Evolutionary conservation across 2,113 vertebrate genomes (phyloP), one percentile per base, ranked within the genome.

Genomic region (Maccullochella peelii): DNA sequence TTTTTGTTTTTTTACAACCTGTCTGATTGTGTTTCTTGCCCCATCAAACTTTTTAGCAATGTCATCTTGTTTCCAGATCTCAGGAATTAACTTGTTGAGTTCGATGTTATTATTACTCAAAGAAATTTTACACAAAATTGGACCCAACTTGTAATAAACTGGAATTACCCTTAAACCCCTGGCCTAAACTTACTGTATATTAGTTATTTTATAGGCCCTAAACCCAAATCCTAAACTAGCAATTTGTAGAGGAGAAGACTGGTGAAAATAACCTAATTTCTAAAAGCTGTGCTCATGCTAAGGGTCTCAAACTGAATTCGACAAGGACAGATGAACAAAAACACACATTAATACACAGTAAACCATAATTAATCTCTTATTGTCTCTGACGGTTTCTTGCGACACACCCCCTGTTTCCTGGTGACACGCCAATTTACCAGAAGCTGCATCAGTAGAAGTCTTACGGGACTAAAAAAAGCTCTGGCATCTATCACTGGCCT

Each of bases 361-460:
- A 79, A 72, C 27, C 59, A 73, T 23, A 67, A 58, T 15, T n/a
- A n/a, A 69, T 36, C 27, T 71, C 20, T 58, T 16, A 38, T 10
- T n/a, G 63, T 65, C 16, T 78, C 58, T 74, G 3, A 27, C 6
- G n/a, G 11, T 20, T 73, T 71, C n/a, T 49, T 42, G 47, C 8
- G 6, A 63, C 67, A 73, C 70, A 47, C 50, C 33, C 30, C n/a
- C 49, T 0, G 10, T 55, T 86, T 77, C 66, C 81, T 76, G 42
- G 18, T 38, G 65, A 42, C 59, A 73, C 1, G 14, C 44, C 52
- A 33, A 7, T 15, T 68, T 40, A 63, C 23, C 25, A 52, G 12
- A n/a, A 62, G 54, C 58, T 44, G 54, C 61, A 84, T 12, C 30
- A 88, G 52, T 79, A 49, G 15, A 86, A 82, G 68, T 27, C 20